Conservation (phyloP, 1,140 invertebrate genomes). For the Drosophila gunungcola region DNA sequence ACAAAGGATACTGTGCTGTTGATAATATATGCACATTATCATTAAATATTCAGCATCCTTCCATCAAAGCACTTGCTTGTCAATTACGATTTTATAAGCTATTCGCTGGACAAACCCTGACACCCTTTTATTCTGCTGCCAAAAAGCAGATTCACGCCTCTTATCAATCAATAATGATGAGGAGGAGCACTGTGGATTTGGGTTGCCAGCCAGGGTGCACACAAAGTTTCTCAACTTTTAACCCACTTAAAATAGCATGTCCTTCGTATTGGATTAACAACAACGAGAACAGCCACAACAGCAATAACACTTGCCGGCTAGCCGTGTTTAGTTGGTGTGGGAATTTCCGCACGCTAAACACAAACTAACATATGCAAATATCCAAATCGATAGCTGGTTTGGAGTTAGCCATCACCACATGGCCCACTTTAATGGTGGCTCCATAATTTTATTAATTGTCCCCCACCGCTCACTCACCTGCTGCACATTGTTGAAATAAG, state of each 20-base stretch:
- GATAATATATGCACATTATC: not conserved
- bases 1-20: not conserved
- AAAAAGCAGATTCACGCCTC: conserved; percentile 39
- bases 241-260: conserved; percentile 83
- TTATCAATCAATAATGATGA: conserved; percentile 67
- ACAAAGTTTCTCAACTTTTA: conserved; percentile 79
- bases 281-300: conserved; percentile 19
- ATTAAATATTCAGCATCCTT: conserved; percentile 19
- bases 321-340: conserved; percentile 43
- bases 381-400: conserved; percentile 62
- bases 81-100: conserved; percentile 37
- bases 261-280: conserved; percentile 77
- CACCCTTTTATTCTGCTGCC: not conserved
- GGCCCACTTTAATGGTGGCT: not conserved
- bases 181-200: conserved; percentile 30
- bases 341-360: conserved; percentile 62
- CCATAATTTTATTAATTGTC: conserved; percentile 20
- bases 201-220: conserved; percentile 29
- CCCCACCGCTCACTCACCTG: conserved; percentile 85
- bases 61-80: conserved; percentile 12
- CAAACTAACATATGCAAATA: conserved; percentile 53
- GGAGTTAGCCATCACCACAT: not conserved
- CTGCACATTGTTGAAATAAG: conserved; percentile 88
- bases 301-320: conserved; percentile 42
- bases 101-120: not conserved